A percentile compares a stretch with the other conserved stretches of the same genome.
phyloP scores from a whole-genome alignment of 2,888 invertebrate species.

The Lasius platythorax region DNA sequence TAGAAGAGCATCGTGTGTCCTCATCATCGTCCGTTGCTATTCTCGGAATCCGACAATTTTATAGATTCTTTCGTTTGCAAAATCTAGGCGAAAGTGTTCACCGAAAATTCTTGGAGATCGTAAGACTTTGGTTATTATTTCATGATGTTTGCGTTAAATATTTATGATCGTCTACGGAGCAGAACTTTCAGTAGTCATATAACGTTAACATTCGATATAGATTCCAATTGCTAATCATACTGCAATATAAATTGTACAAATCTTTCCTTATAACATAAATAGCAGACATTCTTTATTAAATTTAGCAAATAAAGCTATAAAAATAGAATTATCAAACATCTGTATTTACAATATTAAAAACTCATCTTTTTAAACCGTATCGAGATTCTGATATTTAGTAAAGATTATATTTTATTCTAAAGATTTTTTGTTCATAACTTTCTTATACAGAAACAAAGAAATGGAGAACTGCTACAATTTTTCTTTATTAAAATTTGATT shows the following conservation, averaged over 20 bases:
- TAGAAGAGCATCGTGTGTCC: constrained; percentile 35
- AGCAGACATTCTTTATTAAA: background rate
- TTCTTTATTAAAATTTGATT: background rate
- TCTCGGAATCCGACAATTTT: constrained; percentile 29
- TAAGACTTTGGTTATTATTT: constrained; percentile 34
- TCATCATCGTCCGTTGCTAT: constrained; percentile 24
- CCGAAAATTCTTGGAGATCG: background rate
- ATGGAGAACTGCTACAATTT: background rate
- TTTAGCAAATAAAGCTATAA: background rate
- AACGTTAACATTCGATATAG: background rate
- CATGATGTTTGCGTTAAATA: constrained; percentile 2
- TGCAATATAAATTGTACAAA: background rate
- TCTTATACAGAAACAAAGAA: background rate
- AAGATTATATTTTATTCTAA: background rate
- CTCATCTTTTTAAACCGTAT: background rate
- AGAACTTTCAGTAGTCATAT: background rate
- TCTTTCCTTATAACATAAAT: background rate
- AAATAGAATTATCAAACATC: background rate
- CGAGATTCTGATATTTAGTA: constrained; percentile 9
- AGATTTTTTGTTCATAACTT: background rate
- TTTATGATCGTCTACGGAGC: background rate
- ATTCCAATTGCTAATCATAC: background rate
- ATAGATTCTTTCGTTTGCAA: constrained; percentile 7
- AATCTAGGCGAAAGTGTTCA: background rate
- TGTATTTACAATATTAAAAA: background rate